These are phyloP conservation scores for Margarornis squamiger DNA, from an alignment of 2,797 vertebrate species.

Conservation along the genomic window DNA sequence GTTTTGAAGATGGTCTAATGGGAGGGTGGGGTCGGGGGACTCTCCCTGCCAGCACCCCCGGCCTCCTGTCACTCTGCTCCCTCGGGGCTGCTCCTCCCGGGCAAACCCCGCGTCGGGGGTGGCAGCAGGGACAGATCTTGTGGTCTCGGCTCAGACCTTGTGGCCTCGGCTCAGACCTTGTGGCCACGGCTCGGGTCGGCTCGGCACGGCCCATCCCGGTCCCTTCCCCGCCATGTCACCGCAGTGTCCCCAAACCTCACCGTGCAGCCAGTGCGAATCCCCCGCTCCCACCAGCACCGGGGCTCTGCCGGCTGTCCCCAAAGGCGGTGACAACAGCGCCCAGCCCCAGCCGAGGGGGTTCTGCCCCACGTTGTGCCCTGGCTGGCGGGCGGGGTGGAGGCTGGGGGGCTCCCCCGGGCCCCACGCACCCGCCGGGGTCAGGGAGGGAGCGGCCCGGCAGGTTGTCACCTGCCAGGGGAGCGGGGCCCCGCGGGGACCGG, in stretches of 20 bases:
- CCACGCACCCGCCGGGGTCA: background rate
- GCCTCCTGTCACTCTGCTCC: background rate
- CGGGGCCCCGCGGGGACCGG: background rate
- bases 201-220: accelerated
- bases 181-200: accelerated
- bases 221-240: accelerated
- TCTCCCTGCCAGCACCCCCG: constrained; percentile 6
- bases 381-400: background rate
- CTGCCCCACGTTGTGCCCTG: background rate
- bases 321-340: accelerated
- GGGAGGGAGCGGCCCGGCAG: background rate
- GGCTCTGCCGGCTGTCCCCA: background rate
- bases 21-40: background rate
- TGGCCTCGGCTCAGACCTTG: accelerated
- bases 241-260: background rate
- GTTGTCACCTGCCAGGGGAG: background rate
- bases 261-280: background rate
- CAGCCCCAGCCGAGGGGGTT: accelerated
- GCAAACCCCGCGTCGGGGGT: background rate
- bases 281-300: accelerated
- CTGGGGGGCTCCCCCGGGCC: background rate
- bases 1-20: background rate
- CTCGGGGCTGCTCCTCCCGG: background rate
- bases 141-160: background rate
- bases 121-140: background rate